Percentiles rank a stretch among this genome's conserved stretches.
phyloP scores from a whole-genome alignment of 2,113 vertebrate species.

The Narcine bancroftii region DNA sequence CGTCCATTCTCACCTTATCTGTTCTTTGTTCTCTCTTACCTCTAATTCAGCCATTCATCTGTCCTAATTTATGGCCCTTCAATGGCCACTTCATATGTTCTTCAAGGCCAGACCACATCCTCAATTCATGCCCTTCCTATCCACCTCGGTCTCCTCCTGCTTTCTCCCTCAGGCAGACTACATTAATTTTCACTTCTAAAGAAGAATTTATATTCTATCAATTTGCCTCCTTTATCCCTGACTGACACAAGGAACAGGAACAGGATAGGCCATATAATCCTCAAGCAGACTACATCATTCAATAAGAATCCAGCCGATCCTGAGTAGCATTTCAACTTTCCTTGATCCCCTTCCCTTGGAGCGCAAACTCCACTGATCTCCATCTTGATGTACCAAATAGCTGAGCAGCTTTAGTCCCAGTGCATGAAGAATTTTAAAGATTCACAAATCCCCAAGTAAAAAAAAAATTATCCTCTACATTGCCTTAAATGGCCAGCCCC shows the following conservation, averaged over 20 bases:
- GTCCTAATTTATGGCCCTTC: neutral
- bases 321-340: too few species aligned
- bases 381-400: too few species aligned
- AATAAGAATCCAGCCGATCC: too few species aligned
- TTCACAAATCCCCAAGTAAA: too few species aligned
- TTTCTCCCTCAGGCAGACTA: neutral
- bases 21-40: neutral
- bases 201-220: neutral
- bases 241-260: neutral
- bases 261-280: too few species aligned
- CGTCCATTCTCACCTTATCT: neutral
- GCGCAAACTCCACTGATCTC: too few species aligned
- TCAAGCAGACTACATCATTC: too few species aligned
- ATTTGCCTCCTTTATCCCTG: neutral
- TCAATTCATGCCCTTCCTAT: neutral
- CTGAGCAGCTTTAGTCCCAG: too few species aligned
- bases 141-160: neutral
- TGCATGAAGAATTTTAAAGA: too few species aligned
- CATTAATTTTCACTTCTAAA: neutral
- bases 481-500: too few species aligned
- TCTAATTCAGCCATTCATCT: neutral
- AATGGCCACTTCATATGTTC: neutral
- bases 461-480: too few species aligned
- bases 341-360: too few species aligned
- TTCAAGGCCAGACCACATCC: neutral